phyloP scores from a whole-genome alignment of 2,113 vertebrate species.

The Burhinus bistriatus region DNA sequence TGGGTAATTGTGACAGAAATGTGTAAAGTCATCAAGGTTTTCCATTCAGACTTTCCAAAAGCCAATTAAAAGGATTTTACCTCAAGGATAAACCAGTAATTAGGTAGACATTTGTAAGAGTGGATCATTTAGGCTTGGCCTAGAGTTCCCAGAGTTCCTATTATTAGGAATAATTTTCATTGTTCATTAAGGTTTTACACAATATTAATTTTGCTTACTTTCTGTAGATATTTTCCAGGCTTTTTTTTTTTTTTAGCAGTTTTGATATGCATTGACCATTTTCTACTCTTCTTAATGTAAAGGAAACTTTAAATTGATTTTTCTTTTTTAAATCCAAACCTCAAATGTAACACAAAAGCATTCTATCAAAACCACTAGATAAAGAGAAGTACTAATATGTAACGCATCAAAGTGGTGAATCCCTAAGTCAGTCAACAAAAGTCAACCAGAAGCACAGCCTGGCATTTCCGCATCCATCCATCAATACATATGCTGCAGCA shows the following conservation, averaged over 20 bases:
- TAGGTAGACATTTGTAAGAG: not conserved
- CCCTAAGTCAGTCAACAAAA: not conserved
- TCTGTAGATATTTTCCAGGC: not conserved
- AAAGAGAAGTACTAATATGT: not conserved
- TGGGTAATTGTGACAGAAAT: not conserved
- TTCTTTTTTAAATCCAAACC: not conserved
- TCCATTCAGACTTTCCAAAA: not conserved
- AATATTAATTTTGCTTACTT: not conserved
- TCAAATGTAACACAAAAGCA: not conserved
- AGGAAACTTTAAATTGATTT: not conserved
- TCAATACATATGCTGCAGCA: not conserved
- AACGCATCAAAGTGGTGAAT: not conserved
- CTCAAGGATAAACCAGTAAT: not conserved
- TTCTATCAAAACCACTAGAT: not conserved
- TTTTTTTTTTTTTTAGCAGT: not conserved
- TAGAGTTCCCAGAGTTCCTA: not conserved
- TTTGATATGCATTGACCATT: not conserved
- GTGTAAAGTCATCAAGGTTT: not conserved
- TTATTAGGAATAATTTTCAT: not conserved
- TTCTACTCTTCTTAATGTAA: not conserved
- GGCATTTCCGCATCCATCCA: not conserved
- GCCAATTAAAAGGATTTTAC: not conserved
- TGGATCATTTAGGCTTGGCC: not conserved
- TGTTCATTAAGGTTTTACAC: not conserved
- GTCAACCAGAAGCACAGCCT: not conserved